These are phyloP conservation scores for Merluccius polli DNA, from an alignment of 2,797 vertebrate species.

Conservation along the genomic window DNA sequence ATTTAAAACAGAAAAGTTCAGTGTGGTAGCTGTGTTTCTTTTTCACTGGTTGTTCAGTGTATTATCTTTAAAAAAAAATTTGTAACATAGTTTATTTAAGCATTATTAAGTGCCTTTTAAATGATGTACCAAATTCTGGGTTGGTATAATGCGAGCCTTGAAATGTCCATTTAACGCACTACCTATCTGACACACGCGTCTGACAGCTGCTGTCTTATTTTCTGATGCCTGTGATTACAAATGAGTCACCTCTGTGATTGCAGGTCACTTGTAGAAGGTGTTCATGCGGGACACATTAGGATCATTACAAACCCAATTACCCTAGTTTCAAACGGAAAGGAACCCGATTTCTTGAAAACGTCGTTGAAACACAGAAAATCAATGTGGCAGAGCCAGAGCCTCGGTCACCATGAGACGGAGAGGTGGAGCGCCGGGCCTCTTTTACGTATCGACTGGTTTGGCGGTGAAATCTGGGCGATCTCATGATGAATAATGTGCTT, in stretches of 20 bases:
- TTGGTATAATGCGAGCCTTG: too few relatives aligned
- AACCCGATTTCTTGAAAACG: background rate
- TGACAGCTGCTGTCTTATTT: background rate
- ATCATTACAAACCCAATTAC: slow-evolving; percentile 9
- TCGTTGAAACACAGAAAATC: slow-evolving; percentile 1
- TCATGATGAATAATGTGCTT: slow-evolving; percentile 8
- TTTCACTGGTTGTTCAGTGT: background rate
- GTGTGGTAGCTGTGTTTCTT: background rate
- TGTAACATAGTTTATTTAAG: too few relatives aligned
- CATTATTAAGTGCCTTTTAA: background rate
- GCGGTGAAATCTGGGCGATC: slow-evolving; percentile 3
- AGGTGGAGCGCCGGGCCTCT: background rate
- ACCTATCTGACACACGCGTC: too few relatives aligned
- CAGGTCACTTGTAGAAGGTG: background rate
- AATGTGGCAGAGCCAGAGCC: background rate
- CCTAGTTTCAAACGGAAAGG: background rate
- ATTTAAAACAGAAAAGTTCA: background rate
- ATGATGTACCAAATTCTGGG: background rate
- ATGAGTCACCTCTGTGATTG: background rate
- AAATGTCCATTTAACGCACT: too few relatives aligned
- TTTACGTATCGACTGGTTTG: background rate
- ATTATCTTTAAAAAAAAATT: background rate
- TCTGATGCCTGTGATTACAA: background rate
- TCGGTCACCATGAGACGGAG: background rate
- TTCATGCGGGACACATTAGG: background rate